Conservation (phyloP, 2,113 vertebrate genomes). For the Tyrannus savana region DNA sequence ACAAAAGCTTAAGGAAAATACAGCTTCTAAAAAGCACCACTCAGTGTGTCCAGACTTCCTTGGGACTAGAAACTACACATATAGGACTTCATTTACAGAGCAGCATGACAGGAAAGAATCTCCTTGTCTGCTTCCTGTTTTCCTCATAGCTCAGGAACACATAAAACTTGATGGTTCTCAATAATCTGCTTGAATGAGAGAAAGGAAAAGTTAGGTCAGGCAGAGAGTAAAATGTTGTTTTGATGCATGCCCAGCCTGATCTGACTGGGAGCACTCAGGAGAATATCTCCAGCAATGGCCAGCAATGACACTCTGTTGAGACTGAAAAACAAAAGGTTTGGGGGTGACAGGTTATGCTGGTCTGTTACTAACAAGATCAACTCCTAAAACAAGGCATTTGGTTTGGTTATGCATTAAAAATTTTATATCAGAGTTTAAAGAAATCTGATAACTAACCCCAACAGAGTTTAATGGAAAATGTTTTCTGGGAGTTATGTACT, state of each 20-base stretch:
- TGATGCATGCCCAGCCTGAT: neutral
- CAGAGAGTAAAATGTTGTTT: neutral
- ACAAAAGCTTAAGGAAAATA: neutral
- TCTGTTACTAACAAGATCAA: neutral
- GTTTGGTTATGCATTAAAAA: neutral
- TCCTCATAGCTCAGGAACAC: neutral
- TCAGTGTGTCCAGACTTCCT: neutral
- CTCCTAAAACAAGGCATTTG: neutral
- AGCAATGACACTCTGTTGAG: neutral
- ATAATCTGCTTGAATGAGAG: neutral
- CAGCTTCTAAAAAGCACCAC: neutral
- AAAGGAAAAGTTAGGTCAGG: neutral
- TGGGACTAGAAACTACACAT: neutral
- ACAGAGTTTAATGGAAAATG: neutral
- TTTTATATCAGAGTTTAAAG: neutral
- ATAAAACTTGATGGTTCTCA: neutral
- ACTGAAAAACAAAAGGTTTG: neutral
- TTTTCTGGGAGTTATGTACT: neutral
- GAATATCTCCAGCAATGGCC: neutral
- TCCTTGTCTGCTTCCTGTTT: neutral
- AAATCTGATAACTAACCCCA: neutral
- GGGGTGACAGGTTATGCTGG: neutral
- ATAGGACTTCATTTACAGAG: neutral
- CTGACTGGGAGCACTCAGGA: neutral
- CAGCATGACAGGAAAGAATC: neutral